Evolutionary conservation across 2,113 vertebrate species (phyloP).

Genomic region (Xyrauchen texanus): DNA sequence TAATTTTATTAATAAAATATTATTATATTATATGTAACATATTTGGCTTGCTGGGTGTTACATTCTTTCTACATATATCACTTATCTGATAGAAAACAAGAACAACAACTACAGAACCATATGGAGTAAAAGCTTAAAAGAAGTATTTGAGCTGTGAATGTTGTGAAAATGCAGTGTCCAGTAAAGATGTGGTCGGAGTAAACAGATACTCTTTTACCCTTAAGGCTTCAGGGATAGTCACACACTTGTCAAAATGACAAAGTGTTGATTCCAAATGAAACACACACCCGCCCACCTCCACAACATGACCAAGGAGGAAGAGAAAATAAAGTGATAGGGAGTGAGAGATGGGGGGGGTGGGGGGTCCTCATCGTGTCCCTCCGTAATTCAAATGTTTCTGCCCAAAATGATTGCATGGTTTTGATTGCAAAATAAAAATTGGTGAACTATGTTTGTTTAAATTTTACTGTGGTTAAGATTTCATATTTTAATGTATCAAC

Average conservation of each 20-base stretch:
- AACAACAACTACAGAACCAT: not conserved
- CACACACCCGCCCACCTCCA: slow-evolving; percentile 37
- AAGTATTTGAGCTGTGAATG: not conserved
- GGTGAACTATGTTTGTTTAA: not conserved
- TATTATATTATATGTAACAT: too few species aligned
- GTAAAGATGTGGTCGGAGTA: slow-evolving; percentile 7
- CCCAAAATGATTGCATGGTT: not conserved
- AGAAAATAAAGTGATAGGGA: not conserved
- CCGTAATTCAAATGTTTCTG: too few species aligned
- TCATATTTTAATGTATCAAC: not conserved
- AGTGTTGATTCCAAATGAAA: slow-evolving; percentile 48
- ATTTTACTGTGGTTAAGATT: not conserved
- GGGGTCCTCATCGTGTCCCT: too few species aligned
- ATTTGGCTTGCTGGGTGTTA: too few species aligned
- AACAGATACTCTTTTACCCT: slow-evolving; percentile 19
- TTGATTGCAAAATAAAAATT: not conserved
- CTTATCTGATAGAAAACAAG: too few species aligned
- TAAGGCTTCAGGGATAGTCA: slow-evolving; percentile 43
- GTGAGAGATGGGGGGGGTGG: not conserved
- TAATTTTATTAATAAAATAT: too few species aligned
- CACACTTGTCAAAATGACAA: slow-evolving; percentile 57
- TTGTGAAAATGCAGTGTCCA: not conserved
- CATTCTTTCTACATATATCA: too few species aligned
- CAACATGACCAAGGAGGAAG: slow-evolving; percentile 18
- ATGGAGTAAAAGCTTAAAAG: not conserved